These are phyloP conservation scores for Megaceryle alcyon DNA, from an alignment of 2,797 vertebrate species.

Conservation along the genomic window DNA sequence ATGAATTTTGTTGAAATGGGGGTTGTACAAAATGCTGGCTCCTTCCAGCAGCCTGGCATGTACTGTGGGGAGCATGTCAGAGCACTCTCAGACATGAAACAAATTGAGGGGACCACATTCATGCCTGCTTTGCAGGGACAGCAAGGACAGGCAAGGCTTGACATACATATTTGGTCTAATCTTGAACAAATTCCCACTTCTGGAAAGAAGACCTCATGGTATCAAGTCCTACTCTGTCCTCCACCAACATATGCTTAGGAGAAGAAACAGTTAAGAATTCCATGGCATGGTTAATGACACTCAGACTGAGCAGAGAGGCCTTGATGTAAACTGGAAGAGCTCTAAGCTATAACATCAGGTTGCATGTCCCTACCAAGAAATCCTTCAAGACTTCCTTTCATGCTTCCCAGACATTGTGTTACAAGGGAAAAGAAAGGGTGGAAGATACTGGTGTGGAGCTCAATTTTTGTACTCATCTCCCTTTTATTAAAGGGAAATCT, in stretches of 20 bases:
- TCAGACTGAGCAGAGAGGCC: not conserved
- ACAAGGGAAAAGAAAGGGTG: not conserved
- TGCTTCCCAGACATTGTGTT: not conserved
- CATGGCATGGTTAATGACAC: not conserved
- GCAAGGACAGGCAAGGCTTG: not conserved
- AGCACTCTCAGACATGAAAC: rapidly evolving
- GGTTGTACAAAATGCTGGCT: not conserved
- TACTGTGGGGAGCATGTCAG: not conserved
- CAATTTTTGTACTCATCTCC: not conserved
- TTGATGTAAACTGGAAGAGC: not conserved
- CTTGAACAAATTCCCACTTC: not conserved
- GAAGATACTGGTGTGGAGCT: not conserved
- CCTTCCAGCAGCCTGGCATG: not conserved
- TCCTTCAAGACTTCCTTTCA: not conserved
- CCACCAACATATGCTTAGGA: not conserved
- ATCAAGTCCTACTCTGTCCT: not conserved
- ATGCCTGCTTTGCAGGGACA: not conserved
- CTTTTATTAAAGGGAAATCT: not conserved
- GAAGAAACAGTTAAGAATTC: not conserved
- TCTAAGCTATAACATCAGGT: not conserved
- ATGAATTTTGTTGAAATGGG: not conserved
- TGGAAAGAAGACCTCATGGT: not conserved
- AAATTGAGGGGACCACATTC: not conserved
- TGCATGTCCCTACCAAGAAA: not conserved
- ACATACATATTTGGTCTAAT: not conserved